A percentile compares a stretch with the other conserved stretches of the same genome.
phyloP scores from a whole-genome alignment of 1,140 invertebrate species.

The Alviniconcha marisindica region DNA sequence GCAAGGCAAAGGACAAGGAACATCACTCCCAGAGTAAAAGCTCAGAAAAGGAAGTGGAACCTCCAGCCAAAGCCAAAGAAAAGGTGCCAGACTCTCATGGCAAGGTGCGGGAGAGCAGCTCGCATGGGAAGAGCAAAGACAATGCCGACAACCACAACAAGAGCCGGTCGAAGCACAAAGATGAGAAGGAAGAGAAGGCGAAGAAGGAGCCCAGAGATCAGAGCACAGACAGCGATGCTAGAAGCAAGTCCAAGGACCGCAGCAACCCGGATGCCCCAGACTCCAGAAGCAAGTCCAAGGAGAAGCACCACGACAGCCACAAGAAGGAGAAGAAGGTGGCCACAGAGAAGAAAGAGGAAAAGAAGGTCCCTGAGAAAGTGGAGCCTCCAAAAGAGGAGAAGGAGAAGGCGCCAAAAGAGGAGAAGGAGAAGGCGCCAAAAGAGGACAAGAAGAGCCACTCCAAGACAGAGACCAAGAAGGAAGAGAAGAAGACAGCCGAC shows the following conservation, averaged over 20 bases:
- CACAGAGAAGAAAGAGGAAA: slow-evolving; percentile 46
- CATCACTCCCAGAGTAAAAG: slow-evolving; percentile 40
- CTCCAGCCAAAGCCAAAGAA: slow-evolving; percentile 14
- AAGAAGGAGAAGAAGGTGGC: slow-evolving; percentile 52
- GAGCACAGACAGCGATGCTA: slow-evolving; percentile 41
- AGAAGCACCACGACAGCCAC: slow-evolving; percentile 34
- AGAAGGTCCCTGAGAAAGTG: slow-evolving; percentile 39
- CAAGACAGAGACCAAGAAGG: not conserved
- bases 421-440: slow-evolving; percentile 36
- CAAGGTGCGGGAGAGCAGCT: not conserved
- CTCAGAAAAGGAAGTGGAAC: slow-evolving; percentile 34
- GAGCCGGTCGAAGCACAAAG: slow-evolving; percentile 32
- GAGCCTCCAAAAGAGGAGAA: slow-evolving; percentile 41
- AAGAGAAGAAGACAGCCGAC: slow-evolving; percentile 34
- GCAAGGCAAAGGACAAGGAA: slow-evolving; percentile 43
- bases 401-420: slow-evolving; percentile 31
- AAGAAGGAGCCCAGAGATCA: slow-evolving; percentile 48
- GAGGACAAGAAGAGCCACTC: not conserved
- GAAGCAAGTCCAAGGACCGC: slow-evolving; percentile 17
- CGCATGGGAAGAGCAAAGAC: slow-evolving; percentile 18
- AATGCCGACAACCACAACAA: slow-evolving; percentile 22
- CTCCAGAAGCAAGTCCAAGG: slow-evolving; percentile 27
- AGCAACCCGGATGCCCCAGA: not conserved
- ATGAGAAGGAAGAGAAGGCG: slow-evolving; percentile 38
- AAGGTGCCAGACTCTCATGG: not conserved